A percentile compares a stretch with the other conserved stretches of the same genome.
Evolutionary conservation across 35 echinoderm and acorn worm genomes (phyloP).

Genomic region (Anneissia japonica): DNA sequence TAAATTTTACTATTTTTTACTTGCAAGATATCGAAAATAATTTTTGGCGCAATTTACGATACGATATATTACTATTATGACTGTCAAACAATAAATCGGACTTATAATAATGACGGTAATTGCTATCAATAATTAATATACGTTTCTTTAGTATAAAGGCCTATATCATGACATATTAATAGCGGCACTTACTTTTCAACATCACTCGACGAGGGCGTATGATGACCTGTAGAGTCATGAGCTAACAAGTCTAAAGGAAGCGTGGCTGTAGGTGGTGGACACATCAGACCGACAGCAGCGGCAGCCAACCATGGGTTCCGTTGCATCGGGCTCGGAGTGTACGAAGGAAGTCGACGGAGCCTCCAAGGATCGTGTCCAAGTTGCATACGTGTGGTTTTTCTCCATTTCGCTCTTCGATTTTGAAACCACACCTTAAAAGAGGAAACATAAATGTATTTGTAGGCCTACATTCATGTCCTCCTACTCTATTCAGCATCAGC

Average conservation of each 20-base stretch:
- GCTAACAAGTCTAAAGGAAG: background rate
- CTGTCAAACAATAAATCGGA: too few species aligned
- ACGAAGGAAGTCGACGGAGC: conserved; percentile 56
- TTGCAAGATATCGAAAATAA: too few species aligned
- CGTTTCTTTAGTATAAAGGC: too few species aligned
- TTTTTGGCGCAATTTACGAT: too few species aligned
- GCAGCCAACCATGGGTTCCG: conserved; percentile 76
- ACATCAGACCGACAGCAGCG: conserved; percentile 31
- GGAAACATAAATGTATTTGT: conserved; percentile 9
- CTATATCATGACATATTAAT: too few species aligned
- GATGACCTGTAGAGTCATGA: background rate
- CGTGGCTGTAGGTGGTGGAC: background rate
- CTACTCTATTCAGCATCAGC: too few species aligned
- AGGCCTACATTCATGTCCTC: too few species aligned
- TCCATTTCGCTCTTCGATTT: conserved; percentile 95
- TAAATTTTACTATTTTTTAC: too few species aligned
- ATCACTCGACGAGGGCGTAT: background rate
- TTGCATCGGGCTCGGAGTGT: conserved; percentile 42
- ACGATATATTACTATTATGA: too few species aligned
- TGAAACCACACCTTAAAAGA: conserved; percentile 90
- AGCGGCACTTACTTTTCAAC: background rate
- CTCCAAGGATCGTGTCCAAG: conserved; percentile 95
- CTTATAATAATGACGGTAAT: too few species aligned
- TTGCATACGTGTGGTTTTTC: conserved; percentile 74
- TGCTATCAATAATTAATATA: too few species aligned